Conservation (phyloP, 2,113 vertebrate genomes). For the Crotalus tigris region DNA sequence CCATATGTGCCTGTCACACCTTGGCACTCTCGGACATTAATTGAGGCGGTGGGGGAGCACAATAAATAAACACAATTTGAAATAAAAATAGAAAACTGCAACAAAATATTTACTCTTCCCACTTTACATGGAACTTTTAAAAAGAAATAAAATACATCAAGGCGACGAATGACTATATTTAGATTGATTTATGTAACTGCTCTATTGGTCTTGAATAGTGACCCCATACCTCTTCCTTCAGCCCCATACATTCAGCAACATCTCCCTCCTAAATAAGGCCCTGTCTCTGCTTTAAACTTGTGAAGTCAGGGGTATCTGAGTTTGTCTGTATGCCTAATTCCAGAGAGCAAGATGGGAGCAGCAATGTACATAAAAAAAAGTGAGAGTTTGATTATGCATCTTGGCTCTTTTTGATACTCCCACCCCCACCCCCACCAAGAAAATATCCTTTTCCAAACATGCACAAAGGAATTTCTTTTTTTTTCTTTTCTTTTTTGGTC, state of each 20-base stretch:
- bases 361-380: background rate
- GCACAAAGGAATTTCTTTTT: background rate
- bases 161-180: background rate
- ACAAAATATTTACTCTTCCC: background rate
- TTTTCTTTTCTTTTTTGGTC: background rate
- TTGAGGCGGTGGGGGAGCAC: background rate
- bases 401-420: background rate
- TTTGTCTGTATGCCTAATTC: background rate
- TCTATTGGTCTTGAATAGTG: background rate
- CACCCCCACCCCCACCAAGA: background rate
- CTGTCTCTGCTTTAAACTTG: background rate
- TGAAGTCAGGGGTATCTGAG: background rate
- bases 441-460: background rate
- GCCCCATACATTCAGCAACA: background rate
- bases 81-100: background rate
- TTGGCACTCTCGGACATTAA: background rate
- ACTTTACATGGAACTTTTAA: background rate
- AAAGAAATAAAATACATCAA: background rate
- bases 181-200: background rate
- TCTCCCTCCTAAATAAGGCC: background rate
- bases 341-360: background rate
- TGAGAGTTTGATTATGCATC: background rate
- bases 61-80: background rate
- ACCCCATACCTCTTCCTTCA: background rate
- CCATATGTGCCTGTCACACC: constrained; percentile 17